These are phyloP conservation scores for Podargus strigoides DNA, from an alignment of 2,797 vertebrate genomes.

Conservation along the genomic window DNA sequence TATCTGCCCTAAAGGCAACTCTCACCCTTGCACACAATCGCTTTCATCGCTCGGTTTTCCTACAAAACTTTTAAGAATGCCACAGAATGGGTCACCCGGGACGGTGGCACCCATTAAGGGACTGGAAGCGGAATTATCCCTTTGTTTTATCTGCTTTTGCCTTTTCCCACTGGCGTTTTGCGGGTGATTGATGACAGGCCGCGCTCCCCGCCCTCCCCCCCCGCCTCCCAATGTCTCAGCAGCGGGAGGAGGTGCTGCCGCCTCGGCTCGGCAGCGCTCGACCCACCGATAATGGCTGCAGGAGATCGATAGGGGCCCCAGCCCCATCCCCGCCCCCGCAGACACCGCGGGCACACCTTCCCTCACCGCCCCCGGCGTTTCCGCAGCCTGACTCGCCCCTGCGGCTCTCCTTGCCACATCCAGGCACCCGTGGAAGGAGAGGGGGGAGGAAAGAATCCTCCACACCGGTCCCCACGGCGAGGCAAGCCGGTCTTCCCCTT, in stretches of 20 bases:
- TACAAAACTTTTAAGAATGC: constrained; percentile 4
- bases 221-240: not conserved
- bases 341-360: not conserved
- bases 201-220: constrained; percentile 27
- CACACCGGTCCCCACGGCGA: not conserved
- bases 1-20: constrained; percentile 31
- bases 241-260: not conserved
- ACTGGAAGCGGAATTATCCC: not conserved
- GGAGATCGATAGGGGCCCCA: too few relatives aligned
- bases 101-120: not conserved
- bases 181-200: constrained; percentile 74
- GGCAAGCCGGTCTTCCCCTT: not conserved
- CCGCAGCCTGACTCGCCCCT: not conserved
- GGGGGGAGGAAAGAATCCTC: not conserved
- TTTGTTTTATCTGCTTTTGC: constrained; percentile 71
- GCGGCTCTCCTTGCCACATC: not conserved
- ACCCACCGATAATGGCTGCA: constrained; percentile 26
- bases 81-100: not conserved
- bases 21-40: not conserved
- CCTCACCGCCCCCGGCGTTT: not conserved
- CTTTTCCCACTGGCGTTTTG: constrained; percentile 58
- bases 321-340: not conserved
- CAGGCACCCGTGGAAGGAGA: not conserved
- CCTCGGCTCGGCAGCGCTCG: constrained; percentile 7
- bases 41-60: not conserved